Conservation (phyloP, 2,113 vertebrate genomes). For the Mirza zaza region DNA sequence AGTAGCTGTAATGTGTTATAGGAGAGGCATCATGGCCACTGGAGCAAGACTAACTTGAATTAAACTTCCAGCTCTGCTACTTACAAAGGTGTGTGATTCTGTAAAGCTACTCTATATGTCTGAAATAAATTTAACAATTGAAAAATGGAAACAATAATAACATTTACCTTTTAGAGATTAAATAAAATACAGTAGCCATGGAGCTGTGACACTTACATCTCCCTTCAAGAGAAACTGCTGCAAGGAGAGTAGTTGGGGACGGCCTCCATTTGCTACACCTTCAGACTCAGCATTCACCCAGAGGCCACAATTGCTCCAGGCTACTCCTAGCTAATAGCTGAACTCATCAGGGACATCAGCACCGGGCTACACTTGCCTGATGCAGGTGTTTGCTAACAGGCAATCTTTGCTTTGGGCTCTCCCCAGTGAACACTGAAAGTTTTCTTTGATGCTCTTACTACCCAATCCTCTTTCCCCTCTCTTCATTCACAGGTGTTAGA, state of each 20-base stretch:
- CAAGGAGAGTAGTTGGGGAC: background rate
- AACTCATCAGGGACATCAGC: background rate
- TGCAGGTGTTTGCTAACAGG: background rate
- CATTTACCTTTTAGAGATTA: background rate
- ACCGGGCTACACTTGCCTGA: background rate
- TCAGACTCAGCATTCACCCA: background rate
- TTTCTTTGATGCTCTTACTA: background rate
- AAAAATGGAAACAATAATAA: background rate
- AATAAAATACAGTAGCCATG: background rate
- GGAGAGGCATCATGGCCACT: background rate
- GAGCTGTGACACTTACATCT: background rate
- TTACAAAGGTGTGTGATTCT: background rate
- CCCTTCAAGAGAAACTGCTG: background rate
- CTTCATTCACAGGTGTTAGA: background rate
- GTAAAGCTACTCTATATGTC: background rate
- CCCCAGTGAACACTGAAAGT: background rate
- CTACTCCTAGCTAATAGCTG: background rate
- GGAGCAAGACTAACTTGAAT: background rate
- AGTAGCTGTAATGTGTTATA: background rate
- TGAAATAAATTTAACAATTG: background rate
- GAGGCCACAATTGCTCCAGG: background rate
- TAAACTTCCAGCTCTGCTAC: background rate
- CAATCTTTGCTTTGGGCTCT: background rate
- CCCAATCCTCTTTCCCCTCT: background rate
- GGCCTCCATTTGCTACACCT: rapidly evolving